These are phyloP conservation scores for Vidua macroura DNA, from an alignment of 2,113 vertebrate species.

Conservation along the genomic window DNA sequence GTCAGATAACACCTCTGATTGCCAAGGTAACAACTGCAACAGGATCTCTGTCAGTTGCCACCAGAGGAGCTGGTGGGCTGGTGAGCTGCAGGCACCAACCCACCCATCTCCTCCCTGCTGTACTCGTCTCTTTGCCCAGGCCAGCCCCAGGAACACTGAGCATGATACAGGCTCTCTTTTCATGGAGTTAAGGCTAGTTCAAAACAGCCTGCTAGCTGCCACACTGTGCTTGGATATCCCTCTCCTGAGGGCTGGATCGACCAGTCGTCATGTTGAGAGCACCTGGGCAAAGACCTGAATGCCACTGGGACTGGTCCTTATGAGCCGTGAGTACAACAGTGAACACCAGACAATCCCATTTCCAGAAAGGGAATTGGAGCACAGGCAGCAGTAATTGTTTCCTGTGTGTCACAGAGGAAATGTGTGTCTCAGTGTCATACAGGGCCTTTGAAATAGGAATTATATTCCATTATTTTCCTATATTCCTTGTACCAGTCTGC, in stretches of 20 bases:
- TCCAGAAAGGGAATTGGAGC: background rate
- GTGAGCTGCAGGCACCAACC: background rate
- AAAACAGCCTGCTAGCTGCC: background rate
- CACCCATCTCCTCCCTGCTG: background rate
- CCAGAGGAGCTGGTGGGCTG: background rate
- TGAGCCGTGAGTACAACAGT: background rate
- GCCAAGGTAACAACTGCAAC: background rate
- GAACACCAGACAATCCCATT: background rate
- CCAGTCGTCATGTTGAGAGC: background rate
- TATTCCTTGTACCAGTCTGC: background rate
- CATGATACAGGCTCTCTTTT: background rate
- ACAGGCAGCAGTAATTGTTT: background rate
- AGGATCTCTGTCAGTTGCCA: background rate
- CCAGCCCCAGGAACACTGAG: background rate
- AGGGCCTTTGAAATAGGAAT: background rate
- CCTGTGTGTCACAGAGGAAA: conserved; percentile 10
- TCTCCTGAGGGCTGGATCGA: background rate
- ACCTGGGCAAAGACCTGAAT: background rate
- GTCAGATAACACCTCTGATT: background rate
- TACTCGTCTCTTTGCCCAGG: fast-evolving
- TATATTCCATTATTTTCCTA: background rate
- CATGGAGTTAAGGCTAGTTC: background rate
- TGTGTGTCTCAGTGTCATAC: background rate
- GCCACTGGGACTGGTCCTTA: background rate
- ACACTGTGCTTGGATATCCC: background rate